Evolutionary conservation across 2,888 invertebrate genomes (phyloP).

Genomic region (Calliphora vomitoria): DNA sequence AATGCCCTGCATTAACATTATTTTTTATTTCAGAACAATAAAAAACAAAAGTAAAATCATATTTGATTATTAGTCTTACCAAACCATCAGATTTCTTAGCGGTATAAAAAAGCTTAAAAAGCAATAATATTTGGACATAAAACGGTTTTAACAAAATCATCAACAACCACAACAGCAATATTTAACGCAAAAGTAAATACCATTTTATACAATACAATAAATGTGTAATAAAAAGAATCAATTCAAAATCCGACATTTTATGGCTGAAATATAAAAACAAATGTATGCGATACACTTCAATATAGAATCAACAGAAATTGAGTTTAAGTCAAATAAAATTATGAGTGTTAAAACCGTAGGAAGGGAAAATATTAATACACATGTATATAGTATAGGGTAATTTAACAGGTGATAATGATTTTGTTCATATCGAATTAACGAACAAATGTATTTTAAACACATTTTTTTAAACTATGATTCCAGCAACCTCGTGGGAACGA

Average conservation of each 20-base stretch:
- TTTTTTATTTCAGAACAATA: too few relatives aligned
- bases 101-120: conserved; percentile 45
- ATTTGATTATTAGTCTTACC: not conserved
- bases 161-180: conserved; percentile 8
- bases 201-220: conserved; percentile 1
- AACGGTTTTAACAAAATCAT: not conserved
- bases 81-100: not conserved
- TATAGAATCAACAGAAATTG: not conserved
- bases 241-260: conserved; percentile 38
- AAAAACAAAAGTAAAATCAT: not conserved
- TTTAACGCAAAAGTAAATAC: not conserved
- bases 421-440: too few relatives aligned
- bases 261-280: conserved; percentile 35
- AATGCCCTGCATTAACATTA: too few relatives aligned
- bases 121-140: conserved; percentile 37
- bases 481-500: too few relatives aligned
- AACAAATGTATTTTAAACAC: too few relatives aligned
- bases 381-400: too few relatives aligned
- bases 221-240: conserved; percentile 21
- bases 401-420: too few relatives aligned
- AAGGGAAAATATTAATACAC: too few relatives aligned
- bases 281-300: not conserved
- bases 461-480: too few relatives aligned
- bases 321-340: conserved; percentile 11
- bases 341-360: conserved; percentile 10